Evolutionary conservation across 1,140 invertebrate genomes (phyloP).

Genomic region (Dermatophagoides farinae): DNA sequence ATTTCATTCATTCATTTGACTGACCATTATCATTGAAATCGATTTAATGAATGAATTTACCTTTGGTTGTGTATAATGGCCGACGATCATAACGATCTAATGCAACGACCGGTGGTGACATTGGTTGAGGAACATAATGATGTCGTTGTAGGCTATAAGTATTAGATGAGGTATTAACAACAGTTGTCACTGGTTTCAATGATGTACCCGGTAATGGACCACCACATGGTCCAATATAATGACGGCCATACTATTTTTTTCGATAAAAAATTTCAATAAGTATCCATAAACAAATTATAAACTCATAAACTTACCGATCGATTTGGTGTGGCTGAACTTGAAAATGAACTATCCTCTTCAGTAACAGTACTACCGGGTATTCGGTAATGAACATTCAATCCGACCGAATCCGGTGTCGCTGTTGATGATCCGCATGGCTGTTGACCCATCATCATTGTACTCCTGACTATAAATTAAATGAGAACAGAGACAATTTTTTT

Average conservation of each 20-base stretch:
- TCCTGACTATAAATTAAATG: no score
- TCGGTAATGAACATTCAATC: not conserved
- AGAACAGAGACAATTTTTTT: no score
- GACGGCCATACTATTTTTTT: not conserved
- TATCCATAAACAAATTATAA: not conserved
- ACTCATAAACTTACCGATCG: not conserved
- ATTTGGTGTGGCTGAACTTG: not conserved
- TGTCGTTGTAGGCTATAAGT: not conserved
- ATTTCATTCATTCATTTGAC: no score
- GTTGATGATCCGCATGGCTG: not conserved
- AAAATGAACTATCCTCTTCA: not conserved
- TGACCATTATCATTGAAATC: no score
- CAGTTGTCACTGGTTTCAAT: not conserved
- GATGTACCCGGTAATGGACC: not conserved
- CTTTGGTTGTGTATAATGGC: slow-evolving; percentile 5
- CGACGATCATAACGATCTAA: slow-evolving; percentile 13
- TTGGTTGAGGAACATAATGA: slow-evolving; percentile 11
- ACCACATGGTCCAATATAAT: not conserved
- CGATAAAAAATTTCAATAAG: no score
- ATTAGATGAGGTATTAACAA: not conserved
- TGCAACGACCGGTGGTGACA: slow-evolving; percentile 5
- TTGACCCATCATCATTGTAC: no score
- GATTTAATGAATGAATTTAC: not conserved
- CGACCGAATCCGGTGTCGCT: not conserved
- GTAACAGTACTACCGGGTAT: not conserved